These are phyloP conservation scores for Biston stratarius DNA, from an alignment of 2,888 invertebrate genomes.

Conservation along the genomic window DNA sequence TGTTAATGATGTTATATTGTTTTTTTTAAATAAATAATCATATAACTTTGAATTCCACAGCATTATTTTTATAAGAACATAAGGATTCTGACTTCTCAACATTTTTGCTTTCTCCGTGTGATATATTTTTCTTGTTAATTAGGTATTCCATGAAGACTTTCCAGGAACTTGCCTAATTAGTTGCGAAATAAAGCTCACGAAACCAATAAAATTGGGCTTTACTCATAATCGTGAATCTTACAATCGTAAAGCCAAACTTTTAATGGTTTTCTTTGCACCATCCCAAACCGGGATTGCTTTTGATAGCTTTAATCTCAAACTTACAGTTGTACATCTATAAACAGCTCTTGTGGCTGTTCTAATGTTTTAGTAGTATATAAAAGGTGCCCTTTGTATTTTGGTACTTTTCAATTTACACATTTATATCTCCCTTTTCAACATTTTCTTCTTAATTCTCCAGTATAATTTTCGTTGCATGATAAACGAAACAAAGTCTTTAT, in stretches of 20 bases:
- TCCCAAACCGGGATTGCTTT: conserved; percentile 25
- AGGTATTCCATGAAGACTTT: conserved; percentile 29
- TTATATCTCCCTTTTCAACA: background rate
- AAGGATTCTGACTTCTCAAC: background rate
- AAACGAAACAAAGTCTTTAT: conserved; percentile 9
- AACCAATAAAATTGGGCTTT: conserved; percentile 29
- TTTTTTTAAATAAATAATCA: conserved; percentile 33
- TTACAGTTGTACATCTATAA: conserved; percentile 20
- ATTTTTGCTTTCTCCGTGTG: background rate
- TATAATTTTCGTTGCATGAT: conserved; percentile 8
- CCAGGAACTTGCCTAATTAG: conserved; percentile 37
- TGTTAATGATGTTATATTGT: conserved; percentile 6
- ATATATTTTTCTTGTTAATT: conserved; percentile 17
- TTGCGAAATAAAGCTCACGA: conserved; percentile 35
- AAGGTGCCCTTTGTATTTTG: background rate
- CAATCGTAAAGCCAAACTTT: conserved; percentile 37
- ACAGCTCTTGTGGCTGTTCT: background rate
- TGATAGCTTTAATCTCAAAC: conserved; percentile 15
- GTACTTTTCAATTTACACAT: conserved; percentile 1
- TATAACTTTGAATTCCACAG: conserved; percentile 30
- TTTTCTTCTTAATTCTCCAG: background rate
- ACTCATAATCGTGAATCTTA: conserved; percentile 34
- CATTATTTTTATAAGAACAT: background rate
- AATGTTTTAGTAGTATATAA: background rate
- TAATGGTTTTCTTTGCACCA: conserved; percentile 35